Evolutionary conservation across 2,888 invertebrate genomes (phyloP).

Genomic region (Diabrotica balteata): DNA sequence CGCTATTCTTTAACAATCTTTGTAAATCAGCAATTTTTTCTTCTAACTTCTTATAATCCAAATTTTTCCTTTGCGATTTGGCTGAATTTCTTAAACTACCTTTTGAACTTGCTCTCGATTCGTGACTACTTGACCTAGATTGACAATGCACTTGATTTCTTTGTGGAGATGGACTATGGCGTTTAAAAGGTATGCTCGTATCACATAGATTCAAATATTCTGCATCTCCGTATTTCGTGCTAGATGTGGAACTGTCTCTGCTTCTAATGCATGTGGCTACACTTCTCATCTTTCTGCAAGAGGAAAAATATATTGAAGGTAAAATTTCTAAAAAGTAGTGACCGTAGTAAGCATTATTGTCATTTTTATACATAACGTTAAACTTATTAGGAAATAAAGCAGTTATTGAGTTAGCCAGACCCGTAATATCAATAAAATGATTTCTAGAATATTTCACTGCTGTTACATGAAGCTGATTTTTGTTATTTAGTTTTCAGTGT

Average conservation of each 20-base stretch:
- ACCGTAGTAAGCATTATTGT: too few species aligned
- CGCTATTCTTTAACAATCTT: conserved; percentile 54
- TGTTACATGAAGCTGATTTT: too few species aligned
- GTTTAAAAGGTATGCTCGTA: conserved; percentile 22
- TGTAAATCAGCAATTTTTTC: conserved; percentile 58
- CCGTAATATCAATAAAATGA: too few species aligned
- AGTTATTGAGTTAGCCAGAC: background rate
- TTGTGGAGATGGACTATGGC: conserved; percentile 31
- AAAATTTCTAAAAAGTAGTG: too few species aligned
- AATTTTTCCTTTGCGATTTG: conserved; percentile 44
- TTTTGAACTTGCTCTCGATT: conserved; percentile 42
- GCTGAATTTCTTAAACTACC: conserved; percentile 36
- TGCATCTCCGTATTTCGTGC: conserved; percentile 37
- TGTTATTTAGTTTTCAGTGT: too few species aligned
- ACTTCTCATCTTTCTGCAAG: conserved; percentile 24
- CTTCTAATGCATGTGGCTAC: conserved; percentile 31
- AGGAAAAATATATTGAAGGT: background rate
- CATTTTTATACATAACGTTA: too few species aligned
- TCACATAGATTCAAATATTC: conserved; percentile 23
- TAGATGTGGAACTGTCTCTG: conserved; percentile 43
- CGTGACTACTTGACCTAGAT: conserved; percentile 27
- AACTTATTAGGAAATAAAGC: background rate
- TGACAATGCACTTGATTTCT: conserved; percentile 28
- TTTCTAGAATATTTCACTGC: too few species aligned
- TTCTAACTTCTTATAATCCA: conserved; percentile 58